Evolutionary conservation across 2,113 vertebrate species (phyloP), one percentile per base, ranked within the genome.

Genomic region (Strix uralensis): DNA sequence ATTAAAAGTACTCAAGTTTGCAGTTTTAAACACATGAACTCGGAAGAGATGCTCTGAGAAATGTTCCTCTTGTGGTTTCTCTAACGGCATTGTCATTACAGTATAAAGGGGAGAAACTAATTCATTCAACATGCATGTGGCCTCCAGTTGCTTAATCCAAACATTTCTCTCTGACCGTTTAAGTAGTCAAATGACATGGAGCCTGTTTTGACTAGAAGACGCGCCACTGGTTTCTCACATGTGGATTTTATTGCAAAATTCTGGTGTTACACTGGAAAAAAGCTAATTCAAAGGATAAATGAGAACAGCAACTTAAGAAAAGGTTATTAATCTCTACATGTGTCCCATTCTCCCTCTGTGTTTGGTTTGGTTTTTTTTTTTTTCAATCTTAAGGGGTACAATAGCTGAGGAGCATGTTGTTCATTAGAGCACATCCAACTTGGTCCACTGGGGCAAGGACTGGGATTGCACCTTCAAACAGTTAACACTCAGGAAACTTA

Each of bases 231-330:
- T 47, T 93, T 86, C 72, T 94, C 46, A 63, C 75, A 97, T 92
- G 72, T 74, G 88, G 63, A 62, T 90, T 92, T 93, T 36, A 95
- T 81, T 95, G 78, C 47, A 94, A 86, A 95, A 89, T 54, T 86
- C 36, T 84, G 61, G 16, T 77, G 69, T 21, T 77, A 66, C 38
- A 51, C 46, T 81, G 42, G 67, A 17, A 40, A 58, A 73, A 81
- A 79, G 10, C 18, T 80, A 59, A 81, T 36, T 94, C 51, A 81
- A 83, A 87, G 44, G 44, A 87, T 18, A 83, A 84, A 59, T 81
- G n/a, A 58, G 34, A 85, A 66, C 7, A 84, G 63, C 3, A 4
- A 88, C 47, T 82, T 57, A 25, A 92, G 14, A 88, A 92, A 71
- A 94, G 11, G 22, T 29, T 59, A 78, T 22, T 58, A 54, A 81